These are phyloP conservation scores for Hylaea fasciaria DNA, from an alignment of 2,888 invertebrate genomes.

Conservation along the genomic window DNA sequence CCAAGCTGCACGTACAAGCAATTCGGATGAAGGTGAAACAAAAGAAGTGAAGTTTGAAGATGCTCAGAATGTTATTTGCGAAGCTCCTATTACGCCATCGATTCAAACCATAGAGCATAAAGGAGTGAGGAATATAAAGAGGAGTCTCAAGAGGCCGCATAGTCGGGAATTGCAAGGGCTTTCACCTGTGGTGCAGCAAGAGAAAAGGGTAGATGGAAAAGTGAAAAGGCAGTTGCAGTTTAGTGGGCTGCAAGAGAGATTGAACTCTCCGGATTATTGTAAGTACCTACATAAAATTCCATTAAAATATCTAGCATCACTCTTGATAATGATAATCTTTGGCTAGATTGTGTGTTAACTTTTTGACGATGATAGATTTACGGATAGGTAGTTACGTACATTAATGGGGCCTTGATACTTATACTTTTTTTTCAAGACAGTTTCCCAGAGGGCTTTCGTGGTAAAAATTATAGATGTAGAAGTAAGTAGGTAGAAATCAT, in stretches of 20 bases:
- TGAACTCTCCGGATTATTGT: slow-evolving; percentile 61
- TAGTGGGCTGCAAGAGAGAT: slow-evolving; percentile 47
- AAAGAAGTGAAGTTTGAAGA: slow-evolving; percentile 35
- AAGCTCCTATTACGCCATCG: slow-evolving; percentile 54
- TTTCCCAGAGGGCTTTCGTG: no score
- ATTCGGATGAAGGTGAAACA: slow-evolving; percentile 39
- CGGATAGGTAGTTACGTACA: no score
- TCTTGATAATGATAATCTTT: no score
- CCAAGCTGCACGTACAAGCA: slow-evolving; percentile 52
- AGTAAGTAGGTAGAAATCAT: no score
- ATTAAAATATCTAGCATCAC: no score
- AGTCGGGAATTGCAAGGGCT: slow-evolving; percentile 71
- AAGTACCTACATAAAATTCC: slow-evolving; percentile 46
- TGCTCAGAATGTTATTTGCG: slow-evolving; percentile 42
- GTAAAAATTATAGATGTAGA: no score
- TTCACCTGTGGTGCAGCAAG: slow-evolving; percentile 52
- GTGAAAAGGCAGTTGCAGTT: slow-evolving; percentile 58
- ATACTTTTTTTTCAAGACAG: no score
- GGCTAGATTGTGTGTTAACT: no score
- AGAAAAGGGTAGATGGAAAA: slow-evolving; percentile 51
- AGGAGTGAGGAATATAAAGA: slow-evolving; percentile 68
- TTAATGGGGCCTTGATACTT: no score
- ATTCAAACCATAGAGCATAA: slow-evolving; percentile 52
- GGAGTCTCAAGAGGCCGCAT: slow-evolving; percentile 71
- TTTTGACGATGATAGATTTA: no score